A percentile compares a stretch with the other conserved stretches of the same genome.
Conservation (phyloP, 2,888 invertebrate species). For the Molanna angustata region DNA sequence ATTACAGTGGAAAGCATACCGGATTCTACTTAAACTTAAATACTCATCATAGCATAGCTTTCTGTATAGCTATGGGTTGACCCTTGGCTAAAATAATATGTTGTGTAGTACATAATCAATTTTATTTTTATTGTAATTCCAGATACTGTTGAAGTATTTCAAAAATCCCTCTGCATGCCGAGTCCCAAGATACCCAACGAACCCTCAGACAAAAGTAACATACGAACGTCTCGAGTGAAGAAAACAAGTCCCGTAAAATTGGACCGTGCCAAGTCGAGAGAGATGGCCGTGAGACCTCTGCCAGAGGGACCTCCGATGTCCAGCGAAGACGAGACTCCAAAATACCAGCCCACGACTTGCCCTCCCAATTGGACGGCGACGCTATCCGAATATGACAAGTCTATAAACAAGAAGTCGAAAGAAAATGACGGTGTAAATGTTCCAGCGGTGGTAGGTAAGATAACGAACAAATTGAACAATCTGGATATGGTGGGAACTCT, state of each 20-base stretch:
- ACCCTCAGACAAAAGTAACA: constrained; percentile 26
- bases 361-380: constrained; percentile 50
- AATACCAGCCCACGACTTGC: constrained; percentile 49
- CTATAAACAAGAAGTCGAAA: constrained; percentile 8
- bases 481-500: constrained; percentile 46
- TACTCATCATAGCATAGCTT: too few relatives aligned
- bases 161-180: constrained; percentile 45
- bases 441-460: constrained; percentile 30
- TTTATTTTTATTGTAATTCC: constrained; percentile 31
- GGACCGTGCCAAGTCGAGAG: constrained; percentile 61
- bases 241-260: constrained; percentile 42
- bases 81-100: too few relatives aligned
- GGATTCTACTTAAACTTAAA: too few relatives aligned
- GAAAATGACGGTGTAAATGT: constrained; percentile 37
- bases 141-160: constrained; percentile 57
- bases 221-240: constrained; percentile 38
- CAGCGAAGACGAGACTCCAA: constrained; percentile 53
- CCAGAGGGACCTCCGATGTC: constrained; percentile 48
- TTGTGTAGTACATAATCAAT: not conserved
- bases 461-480: constrained; percentile 35
- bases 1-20: too few relatives aligned
- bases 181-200: constrained; percentile 38
- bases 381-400: constrained; percentile 39
- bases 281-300: constrained; percentile 54
- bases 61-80: too few relatives aligned